A percentile compares a stretch with the other conserved stretches of the same genome.
Evolutionary conservation across 2,797 vertebrate genomes (phyloP).

Genomic region (Clarias platycephalus): DNA sequence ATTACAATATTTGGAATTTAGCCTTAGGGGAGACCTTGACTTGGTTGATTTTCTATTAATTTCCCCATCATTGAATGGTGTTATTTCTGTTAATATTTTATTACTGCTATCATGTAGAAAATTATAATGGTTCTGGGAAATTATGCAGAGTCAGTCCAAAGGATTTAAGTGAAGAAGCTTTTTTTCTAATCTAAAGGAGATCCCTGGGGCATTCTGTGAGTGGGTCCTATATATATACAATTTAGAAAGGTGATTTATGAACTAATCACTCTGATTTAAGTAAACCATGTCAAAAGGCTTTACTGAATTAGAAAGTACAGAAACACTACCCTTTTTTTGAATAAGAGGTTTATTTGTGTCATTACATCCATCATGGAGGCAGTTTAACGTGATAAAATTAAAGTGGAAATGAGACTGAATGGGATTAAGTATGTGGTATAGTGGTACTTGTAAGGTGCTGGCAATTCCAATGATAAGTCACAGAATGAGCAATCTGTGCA

Average conservation of each 20-base stretch:
- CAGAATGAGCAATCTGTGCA: not conserved
- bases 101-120: not conserved
- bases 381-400: not conserved
- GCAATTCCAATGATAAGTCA: conserved; percentile 5
- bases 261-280: not conserved
- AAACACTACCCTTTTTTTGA: not conserved
- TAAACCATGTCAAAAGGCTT: not conserved
- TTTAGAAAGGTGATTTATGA: not conserved
- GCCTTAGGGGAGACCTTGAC: not conserved
- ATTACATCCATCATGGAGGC: not conserved
- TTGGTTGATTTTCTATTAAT: not conserved
- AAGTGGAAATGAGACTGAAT: not conserved
- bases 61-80: not conserved
- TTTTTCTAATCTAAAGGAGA: not conserved
- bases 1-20: not conserved
- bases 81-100: not conserved
- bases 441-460: not conserved
- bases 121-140: not conserved
- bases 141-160: not conserved
- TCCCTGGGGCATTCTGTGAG: not conserved
- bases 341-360: not conserved
- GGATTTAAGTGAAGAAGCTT: not conserved
- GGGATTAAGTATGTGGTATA: not conserved
- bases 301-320: not conserved
- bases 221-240: not conserved